Conservation (phyloP, 2,797 vertebrate genomes). For the Brotogeris chrysoptera region DNA sequence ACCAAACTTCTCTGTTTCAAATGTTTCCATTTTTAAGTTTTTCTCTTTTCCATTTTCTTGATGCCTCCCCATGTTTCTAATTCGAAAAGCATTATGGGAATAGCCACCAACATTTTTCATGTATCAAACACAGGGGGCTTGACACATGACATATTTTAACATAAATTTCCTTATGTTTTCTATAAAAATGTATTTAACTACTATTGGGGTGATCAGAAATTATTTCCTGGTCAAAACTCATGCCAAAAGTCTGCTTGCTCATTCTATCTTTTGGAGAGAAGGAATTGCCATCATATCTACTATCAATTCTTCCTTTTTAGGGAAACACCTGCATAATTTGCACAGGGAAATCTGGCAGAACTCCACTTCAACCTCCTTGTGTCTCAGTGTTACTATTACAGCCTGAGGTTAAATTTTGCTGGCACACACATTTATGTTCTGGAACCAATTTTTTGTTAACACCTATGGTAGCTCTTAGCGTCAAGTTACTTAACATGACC, state of each 20-base stretch:
- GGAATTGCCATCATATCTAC: conserved; percentile 1
- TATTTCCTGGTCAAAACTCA: conserved; percentile 5
- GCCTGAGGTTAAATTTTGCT: conserved; percentile 56
- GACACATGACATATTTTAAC: conserved; percentile 18
- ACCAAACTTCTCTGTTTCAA: neutral
- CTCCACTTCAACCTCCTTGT: neutral
- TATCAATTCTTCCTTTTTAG: conserved; percentile 5
- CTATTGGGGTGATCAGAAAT: neutral
- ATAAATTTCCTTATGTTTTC: conserved; percentile 12
- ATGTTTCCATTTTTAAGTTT: conserved; percentile 3
- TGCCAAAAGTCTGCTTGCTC: neutral
- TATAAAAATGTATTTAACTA: conserved; percentile 27
- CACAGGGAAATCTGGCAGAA: conserved; percentile 14
- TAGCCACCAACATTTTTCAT: conserved; percentile 19
- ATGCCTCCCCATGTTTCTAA: conserved; percentile 8
- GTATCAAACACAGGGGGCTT: neutral
- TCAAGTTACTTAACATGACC: conserved; percentile 46
- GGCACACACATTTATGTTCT: conserved; percentile 49
- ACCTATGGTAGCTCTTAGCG: conserved; percentile 2
- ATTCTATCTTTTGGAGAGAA: neutral
- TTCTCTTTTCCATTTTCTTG: neutral
- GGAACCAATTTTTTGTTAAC: conserved; percentile 67
- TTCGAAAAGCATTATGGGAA: neutral
- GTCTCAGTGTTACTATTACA: conserved; percentile 19
- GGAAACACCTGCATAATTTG: conserved; percentile 53